phyloP scores from a whole-genome alignment of 2,888 invertebrate species.

The Leptothorax acervorum region DNA sequence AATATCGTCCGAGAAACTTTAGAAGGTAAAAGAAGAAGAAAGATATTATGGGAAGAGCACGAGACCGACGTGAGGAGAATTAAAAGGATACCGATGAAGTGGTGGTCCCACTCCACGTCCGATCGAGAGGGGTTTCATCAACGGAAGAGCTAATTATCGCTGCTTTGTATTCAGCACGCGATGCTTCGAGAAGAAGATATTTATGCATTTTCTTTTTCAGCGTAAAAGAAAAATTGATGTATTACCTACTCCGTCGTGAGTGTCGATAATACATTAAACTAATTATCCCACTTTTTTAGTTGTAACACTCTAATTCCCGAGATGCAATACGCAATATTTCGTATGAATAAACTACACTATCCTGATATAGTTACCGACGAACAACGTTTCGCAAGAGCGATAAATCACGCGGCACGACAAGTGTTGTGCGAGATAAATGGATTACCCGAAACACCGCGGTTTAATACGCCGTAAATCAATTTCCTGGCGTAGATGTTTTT shows the following conservation, averaged over 20 bases:
- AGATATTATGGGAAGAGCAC: conserved; percentile 31
- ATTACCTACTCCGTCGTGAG: neutral
- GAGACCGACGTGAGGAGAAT: conserved; percentile 54
- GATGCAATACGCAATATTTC: conserved; percentile 18
- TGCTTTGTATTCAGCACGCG: conserved; percentile 37
- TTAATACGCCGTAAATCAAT: conserved; percentile 53
- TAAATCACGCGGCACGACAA: conserved; percentile 47
- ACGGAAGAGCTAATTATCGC: conserved; percentile 59
- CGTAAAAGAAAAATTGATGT: conserved; percentile 4
- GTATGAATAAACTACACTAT: conserved; percentile 29
- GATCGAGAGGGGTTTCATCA: conserved; percentile 47
- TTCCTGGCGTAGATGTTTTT: conserved; percentile 33
- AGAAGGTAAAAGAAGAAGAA: conserved; percentile 1
- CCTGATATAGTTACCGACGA: conserved; percentile 29
- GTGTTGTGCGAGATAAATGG: conserved; percentile 53
- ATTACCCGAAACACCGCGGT: conserved; percentile 42
- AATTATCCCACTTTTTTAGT: neutral
- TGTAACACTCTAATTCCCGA: neutral
- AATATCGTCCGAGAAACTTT: conserved; percentile 56
- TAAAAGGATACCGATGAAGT: conserved; percentile 62
- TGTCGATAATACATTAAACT: conserved; percentile 7
- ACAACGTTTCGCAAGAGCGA: conserved; percentile 27
- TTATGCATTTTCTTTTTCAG: conserved; percentile 38
- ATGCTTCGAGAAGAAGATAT: conserved; percentile 24
- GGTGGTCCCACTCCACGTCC: conserved; percentile 44